A percentile compares a stretch with the other conserved stretches of the same genome.
Conservation (phyloP, 2,113 vertebrate genomes). For the Lipophrys pholis region DNA sequence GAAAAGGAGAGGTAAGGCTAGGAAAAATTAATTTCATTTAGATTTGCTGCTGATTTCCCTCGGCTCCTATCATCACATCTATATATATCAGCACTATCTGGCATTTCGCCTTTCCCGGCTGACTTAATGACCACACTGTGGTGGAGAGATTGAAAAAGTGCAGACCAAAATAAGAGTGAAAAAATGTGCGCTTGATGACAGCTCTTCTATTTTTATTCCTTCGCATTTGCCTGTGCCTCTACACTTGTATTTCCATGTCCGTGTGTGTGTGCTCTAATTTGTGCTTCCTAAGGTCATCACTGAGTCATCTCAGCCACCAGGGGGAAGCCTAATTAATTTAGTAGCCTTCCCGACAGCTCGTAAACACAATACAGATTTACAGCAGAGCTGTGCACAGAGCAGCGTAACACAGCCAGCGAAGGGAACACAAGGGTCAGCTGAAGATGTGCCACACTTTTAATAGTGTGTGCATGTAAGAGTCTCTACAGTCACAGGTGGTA, state of each 20-base stretch:
- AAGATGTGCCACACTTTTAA: constrained; percentile 44
- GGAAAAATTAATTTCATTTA: constrained; percentile 24
- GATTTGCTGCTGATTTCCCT: constrained; percentile 55
- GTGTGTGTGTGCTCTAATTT: constrained; percentile 8
- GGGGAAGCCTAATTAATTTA: constrained; percentile 76
- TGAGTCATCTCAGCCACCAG: constrained; percentile 74
- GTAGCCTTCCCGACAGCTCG: constrained; percentile 42
- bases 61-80: constrained; percentile 37
- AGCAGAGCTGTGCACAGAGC: constrained; percentile 23
- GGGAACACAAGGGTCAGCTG: constrained; percentile 47
- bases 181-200: constrained; percentile 8
- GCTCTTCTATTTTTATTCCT: constrained; percentile 9
- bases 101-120: constrained; percentile 37
- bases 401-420: constrained; percentile 16
- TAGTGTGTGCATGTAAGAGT: constrained; percentile 16
- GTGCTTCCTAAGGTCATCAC: constrained; percentile 54
- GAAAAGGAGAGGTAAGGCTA: not conserved
- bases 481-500: constrained; percentile 22
- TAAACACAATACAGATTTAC: constrained; percentile 59
- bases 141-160: not conserved
- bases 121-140: constrained; percentile 40
- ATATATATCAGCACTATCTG: constrained; percentile 44
- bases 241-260: no score
- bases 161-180: constrained; percentile 13
- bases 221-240: not conserved